Evolutionary conservation across 2,888 invertebrate genomes (phyloP).

Genomic region (Choreutis nemorana): DNA sequence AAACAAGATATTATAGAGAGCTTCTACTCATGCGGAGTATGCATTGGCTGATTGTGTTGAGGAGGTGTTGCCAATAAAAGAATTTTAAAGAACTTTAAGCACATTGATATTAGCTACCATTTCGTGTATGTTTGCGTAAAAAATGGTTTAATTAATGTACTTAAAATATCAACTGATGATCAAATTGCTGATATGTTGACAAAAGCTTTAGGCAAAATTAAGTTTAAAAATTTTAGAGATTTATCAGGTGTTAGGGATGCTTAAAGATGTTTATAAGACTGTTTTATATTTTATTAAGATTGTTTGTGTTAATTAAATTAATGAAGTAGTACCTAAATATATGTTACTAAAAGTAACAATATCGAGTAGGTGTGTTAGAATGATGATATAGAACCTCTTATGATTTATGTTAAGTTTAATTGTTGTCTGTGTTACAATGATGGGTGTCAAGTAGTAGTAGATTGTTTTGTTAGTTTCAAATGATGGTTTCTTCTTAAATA

Average conservation of each 20-base stretch:
- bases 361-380: too few species aligned
- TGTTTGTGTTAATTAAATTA: too few species aligned
- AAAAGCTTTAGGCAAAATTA: conserved; percentile 2
- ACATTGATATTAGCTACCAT: conserved; percentile 2
- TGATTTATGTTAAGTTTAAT: too few species aligned
- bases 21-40: not conserved
- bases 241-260: not conserved
- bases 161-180: conserved; percentile 2
- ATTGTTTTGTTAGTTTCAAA: too few species aligned
- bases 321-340: too few species aligned
- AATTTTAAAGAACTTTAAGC: conserved; percentile 1
- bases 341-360: too few species aligned
- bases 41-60: conserved; percentile 4
- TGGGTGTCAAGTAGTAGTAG: too few species aligned
- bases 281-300: too few species aligned
- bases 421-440: too few species aligned
- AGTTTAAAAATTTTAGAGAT: conserved; percentile 2
- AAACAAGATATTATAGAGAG: conserved; percentile 5
- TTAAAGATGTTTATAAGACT: too few species aligned
- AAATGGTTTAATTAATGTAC: conserved; percentile 1
- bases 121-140: conserved; percentile 3
- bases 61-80: conserved; percentile 4
- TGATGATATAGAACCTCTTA: too few species aligned
- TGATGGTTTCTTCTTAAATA: too few species aligned
- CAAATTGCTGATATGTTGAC: conserved; percentile 3